Evolutionary conservation across 2,797 vertebrate genomes (phyloP).

Genomic region (Sternotherus odoratus): DNA sequence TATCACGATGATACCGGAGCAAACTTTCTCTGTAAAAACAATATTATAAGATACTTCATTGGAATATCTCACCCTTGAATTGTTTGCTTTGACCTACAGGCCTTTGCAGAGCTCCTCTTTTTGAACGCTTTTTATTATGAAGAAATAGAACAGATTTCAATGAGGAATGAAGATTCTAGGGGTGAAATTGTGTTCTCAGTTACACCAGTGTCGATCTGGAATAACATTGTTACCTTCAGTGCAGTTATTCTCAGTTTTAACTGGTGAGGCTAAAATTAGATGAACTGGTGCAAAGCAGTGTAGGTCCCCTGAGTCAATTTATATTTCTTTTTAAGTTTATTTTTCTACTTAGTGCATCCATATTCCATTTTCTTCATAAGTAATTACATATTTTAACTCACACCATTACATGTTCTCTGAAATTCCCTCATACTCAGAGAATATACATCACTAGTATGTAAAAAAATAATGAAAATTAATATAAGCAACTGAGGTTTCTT

Average conservation of each 20-base stretch:
- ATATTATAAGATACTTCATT: not conserved
- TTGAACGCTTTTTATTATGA: too few relatives aligned
- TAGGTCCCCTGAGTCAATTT: not conserved
- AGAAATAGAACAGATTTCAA: too few relatives aligned
- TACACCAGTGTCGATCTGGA: not conserved
- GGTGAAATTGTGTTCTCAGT: not conserved
- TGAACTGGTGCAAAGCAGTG: not conserved
- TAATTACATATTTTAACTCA: not conserved
- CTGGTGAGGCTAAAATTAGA: not conserved
- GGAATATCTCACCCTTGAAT: too few relatives aligned
- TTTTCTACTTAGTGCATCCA: too few relatives aligned
- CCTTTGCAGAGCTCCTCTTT: too few relatives aligned
- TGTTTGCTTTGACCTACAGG: too few relatives aligned
- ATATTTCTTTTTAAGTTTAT: conserved; percentile 10
- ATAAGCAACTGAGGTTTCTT: not conserved
- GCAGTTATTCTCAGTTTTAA: not conserved
- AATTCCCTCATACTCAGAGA: not conserved
- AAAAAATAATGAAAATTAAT: not conserved
- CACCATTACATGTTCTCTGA: not conserved
- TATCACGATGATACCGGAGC: not conserved
- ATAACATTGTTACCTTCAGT: not conserved
- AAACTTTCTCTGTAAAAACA: not conserved
- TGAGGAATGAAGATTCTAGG: not conserved
- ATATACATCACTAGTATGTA: not conserved
- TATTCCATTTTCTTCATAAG: too few relatives aligned